Evolutionary conservation across 2,113 vertebrate genomes (phyloP).

Genomic region (Vidua chalybeata): DNA sequence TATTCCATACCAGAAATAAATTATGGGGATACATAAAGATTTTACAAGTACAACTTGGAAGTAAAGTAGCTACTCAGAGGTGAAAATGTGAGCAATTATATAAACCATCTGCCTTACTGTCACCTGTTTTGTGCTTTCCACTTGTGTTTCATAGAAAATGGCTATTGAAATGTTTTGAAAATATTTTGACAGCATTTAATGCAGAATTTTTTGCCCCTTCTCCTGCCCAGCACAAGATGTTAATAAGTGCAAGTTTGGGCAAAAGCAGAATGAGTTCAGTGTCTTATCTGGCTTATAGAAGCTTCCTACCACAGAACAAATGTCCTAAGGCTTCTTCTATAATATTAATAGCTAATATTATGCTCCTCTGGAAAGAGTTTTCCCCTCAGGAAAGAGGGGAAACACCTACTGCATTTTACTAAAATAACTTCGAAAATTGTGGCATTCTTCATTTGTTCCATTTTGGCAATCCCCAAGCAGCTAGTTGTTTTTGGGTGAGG

Average conservation of each 20-base stretch:
- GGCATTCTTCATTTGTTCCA: not conserved
- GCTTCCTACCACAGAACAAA: not conserved
- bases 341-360: not conserved
- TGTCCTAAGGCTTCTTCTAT: not conserved
- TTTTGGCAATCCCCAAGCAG: not conserved
- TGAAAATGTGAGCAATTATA: not conserved
- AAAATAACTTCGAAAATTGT: not conserved
- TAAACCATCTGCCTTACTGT: not conserved
- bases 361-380: not conserved
- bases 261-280: not conserved
- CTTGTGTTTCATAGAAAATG: not conserved
- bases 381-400: not conserved
- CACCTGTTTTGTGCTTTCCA: not conserved
- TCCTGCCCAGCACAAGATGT: not conserved
- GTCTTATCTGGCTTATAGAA: not conserved
- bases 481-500: not conserved
- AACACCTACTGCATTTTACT: not conserved
- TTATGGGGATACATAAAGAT: not conserved
- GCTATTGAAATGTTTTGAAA: not conserved
- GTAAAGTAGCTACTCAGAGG: not conserved
- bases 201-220: not conserved
- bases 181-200: not conserved
- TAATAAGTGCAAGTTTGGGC: not conserved
- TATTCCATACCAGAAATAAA: constrained; percentile 3
- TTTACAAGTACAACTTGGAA: not conserved